Evolutionary conservation across 2,888 invertebrate genomes (phyloP), one percentile per base, ranked within the genome.

Genomic region (Zelleria hepariella): DNA sequence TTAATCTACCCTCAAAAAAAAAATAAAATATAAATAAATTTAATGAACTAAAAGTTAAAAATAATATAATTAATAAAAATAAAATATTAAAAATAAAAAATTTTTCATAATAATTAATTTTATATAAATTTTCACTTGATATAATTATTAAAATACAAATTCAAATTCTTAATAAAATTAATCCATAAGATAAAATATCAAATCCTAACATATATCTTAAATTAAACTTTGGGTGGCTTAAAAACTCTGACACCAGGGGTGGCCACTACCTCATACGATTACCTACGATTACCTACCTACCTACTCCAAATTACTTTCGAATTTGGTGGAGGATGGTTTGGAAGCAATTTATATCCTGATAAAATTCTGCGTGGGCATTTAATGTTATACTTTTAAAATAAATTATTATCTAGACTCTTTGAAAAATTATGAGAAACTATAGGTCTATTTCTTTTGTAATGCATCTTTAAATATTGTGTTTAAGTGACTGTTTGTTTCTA

Each of bases 1-100:
- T 91, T 79, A 93, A 86, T 2, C 92, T 92, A 2, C 86, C 77
- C 61, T 93, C 93, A 92, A 93, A 94, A 90, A 91, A 92, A 77
- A 93, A 82, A 91, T 93, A 93, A 91, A 93, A 93, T 70, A 89
- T 67, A 83, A 93, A 86, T 73, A 92, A 82, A 90, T 90, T 91
- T 74, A 87, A 75, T 5, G 78, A 74, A 60, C 75, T 81, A 91
- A 93, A 93, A 75, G 89, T 89, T 67, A 91, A 66, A 80, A 81
- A 74, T 78, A 92, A 88, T 70, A 90, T 80, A 68, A 91, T 65
- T 73, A 91, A 72, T 75, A 92, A 84, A 64, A 90, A 65, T 67
- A 90, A 62, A 70, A 91, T 62, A 77, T 90, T 81, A 67, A 91
- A 77, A 69, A 85, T 73, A 90, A 91, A 91, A 81, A 89, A 85